Evolutionary conservation across 2,113 vertebrate genomes (phyloP).

Genomic region (Bubo bubo): DNA sequence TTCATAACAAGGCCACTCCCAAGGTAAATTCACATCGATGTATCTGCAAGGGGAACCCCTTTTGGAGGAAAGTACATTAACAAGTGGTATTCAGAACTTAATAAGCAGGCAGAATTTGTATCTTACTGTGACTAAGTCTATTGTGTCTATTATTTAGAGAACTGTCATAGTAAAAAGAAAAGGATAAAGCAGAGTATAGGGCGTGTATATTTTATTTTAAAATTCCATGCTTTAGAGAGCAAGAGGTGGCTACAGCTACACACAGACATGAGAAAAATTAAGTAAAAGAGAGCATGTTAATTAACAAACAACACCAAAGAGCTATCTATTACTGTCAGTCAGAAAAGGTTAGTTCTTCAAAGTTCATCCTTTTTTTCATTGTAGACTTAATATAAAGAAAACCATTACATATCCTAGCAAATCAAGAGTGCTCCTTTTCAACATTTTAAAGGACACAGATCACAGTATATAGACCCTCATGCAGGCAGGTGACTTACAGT

Average conservation of each 20-base stretch:
- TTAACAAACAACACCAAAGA: constrained; percentile 2
- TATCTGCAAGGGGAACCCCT: not conserved
- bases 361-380: not conserved
- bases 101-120: not conserved
- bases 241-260: not conserved
- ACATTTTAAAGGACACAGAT: not conserved
- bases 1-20: not conserved
- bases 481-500: not conserved
- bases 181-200: not conserved
- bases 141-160: not conserved
- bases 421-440: not conserved
- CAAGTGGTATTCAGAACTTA: not conserved
- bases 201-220: not conserved
- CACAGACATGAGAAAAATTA: not conserved
- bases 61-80: not conserved
- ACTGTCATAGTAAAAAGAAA: not conserved
- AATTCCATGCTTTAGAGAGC: not conserved
- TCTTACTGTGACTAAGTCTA: not conserved
- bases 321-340: not conserved
- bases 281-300: not conserved
- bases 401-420: not conserved
- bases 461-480: not conserved
- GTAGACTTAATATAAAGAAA: not conserved
- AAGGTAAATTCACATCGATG: not conserved
- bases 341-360: constrained; percentile 18